phyloP scores from a whole-genome alignment of 2,888 invertebrate species.

The Noctua janthe region DNA sequence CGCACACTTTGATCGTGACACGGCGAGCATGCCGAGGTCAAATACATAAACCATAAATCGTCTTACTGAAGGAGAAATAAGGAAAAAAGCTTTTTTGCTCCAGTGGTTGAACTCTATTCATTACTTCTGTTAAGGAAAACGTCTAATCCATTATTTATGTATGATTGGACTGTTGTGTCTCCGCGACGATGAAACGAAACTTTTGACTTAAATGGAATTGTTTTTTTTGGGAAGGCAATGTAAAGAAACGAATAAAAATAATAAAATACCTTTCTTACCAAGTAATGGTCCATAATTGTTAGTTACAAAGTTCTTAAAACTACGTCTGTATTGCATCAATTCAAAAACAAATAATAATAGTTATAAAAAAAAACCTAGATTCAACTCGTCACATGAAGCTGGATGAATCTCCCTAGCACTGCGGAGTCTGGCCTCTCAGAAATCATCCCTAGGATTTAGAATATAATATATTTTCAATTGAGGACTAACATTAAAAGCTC shows the following conservation, averaged over 20 bases:
- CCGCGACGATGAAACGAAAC: constrained; percentile 23
- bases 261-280: background rate
- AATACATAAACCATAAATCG: constrained; percentile 86
- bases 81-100: constrained; percentile 78
- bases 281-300: too few species aligned
- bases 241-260: background rate
- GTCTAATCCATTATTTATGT: constrained; percentile 72
- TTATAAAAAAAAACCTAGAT: background rate
- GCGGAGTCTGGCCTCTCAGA: background rate
- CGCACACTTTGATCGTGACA: constrained; percentile 80
- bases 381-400: background rate
- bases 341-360: background rate
- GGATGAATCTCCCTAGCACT: background rate
- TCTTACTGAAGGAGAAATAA: constrained; percentile 79
- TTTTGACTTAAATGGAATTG: constrained; percentile 13
- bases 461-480: constrained; percentile 6
- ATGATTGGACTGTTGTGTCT: constrained; percentile 53
- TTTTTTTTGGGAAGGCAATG: constrained; percentile 20
- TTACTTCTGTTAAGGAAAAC: constrained; percentile 78
- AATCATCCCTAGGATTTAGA: background rate
- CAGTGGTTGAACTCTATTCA: constrained; percentile 80
- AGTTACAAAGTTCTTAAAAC: background rate
- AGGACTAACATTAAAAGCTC: background rate
- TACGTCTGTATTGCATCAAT: background rate
- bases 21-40: constrained; percentile 81